Evolutionary conservation across 2,113 vertebrate species (phyloP).

Genomic region (Periophthalmodon schlosseri): DNA sequence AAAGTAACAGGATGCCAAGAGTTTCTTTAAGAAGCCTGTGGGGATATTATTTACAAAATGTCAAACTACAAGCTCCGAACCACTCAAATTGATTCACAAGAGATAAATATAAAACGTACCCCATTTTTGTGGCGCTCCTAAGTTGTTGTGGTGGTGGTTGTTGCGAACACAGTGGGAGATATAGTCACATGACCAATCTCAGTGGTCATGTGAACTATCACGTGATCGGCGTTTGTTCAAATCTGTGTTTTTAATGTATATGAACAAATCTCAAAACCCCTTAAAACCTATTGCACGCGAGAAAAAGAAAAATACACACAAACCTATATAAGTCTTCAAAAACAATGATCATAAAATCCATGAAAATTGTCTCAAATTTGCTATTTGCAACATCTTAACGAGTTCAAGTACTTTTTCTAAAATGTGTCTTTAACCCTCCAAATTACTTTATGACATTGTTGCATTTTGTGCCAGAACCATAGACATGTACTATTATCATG

Average conservation of each 20-base stretch:
- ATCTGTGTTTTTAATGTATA: not conserved
- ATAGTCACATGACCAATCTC: not conserved
- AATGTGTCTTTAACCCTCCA: no score
- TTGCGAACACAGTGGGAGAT: not conserved
- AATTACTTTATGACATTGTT: no score
- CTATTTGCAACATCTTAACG: no score
- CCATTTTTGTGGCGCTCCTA: slow-evolving; percentile 11
- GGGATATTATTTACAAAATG: not conserved
- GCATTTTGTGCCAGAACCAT: no score
- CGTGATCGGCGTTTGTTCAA: not conserved
- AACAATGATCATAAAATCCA: no score
- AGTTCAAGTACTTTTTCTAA: no score
- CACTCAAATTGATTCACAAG: slow-evolving; percentile 9
- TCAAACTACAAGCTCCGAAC: slow-evolving; percentile 2
- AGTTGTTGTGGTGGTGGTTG: not conserved
- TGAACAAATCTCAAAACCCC: no score
- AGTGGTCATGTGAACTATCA: not conserved
- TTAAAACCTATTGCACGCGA: no score
- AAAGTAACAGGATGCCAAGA: slow-evolving; percentile 54
- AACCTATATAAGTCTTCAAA: no score
- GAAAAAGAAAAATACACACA: no score
- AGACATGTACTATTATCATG: no score
- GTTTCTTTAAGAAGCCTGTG: slow-evolving; percentile 49
- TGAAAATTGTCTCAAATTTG: no score
- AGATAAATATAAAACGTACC: slow-evolving; percentile 37